A percentile compares a stretch with the other conserved stretches of the same genome.
These are phyloP conservation scores for Laticauda laticaudata DNA, from an alignment of 2,113 vertebrate genomes.

Conservation along the genomic window DNA sequence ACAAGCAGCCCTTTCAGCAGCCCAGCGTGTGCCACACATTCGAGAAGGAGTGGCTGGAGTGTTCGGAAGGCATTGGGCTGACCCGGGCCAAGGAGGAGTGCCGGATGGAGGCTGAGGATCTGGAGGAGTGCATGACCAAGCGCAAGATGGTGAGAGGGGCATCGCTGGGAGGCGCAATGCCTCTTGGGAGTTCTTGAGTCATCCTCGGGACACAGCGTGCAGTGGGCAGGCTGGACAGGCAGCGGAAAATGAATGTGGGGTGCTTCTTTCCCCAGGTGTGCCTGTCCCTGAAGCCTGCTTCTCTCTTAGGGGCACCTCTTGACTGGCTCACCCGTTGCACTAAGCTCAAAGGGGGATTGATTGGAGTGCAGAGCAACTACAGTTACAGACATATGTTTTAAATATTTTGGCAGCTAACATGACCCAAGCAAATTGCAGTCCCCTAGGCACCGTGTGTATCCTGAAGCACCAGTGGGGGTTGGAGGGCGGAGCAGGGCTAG, in stretches of 20 bases:
- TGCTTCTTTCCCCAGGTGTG: background rate
- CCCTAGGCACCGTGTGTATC: background rate
- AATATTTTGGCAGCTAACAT: background rate
- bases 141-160: constrained; percentile 78
- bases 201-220: background rate
- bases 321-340: background rate
- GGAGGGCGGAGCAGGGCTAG: background rate
- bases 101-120: constrained; percentile 84
- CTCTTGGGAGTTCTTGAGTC: background rate
- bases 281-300: background rate
- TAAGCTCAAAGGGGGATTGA: background rate
- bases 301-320: background rate
- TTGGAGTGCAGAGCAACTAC: background rate
- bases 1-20: constrained; percentile 69
- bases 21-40: constrained; percentile 82
- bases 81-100: constrained; percentile 85
- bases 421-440: background rate
- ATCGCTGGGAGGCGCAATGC: background rate
- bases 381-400: background rate
- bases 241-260: background rate
- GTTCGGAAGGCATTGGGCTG: constrained; percentile 81
- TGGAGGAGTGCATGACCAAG: constrained; percentile 83
- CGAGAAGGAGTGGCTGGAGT: constrained; percentile 94
- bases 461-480: background rate
- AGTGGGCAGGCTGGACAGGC: background rate